phyloP scores from a whole-genome alignment of 2,113 vertebrate genomes.

The Heloderma charlesbogerti region DNA sequence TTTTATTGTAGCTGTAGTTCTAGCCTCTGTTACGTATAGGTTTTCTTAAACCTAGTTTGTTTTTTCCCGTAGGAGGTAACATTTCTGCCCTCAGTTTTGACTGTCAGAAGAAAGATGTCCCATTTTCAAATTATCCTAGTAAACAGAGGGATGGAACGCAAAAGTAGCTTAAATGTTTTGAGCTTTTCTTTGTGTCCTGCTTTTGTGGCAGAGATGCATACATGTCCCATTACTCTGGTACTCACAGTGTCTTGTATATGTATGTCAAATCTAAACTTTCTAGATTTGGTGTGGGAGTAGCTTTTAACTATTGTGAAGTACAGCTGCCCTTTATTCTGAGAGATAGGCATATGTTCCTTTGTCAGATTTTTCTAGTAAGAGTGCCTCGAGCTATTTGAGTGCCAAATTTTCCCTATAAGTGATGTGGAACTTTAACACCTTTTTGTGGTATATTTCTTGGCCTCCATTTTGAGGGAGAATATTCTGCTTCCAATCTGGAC shows the following conservation, averaged over 20 bases:
- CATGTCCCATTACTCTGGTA: too few relatives aligned
- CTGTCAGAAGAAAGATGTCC: background rate
- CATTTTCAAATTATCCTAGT: background rate
- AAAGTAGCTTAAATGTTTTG: background rate
- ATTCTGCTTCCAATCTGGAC: background rate
- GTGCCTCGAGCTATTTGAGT: background rate
- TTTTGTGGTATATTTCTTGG: background rate
- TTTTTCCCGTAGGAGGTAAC: background rate
- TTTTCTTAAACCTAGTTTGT: too few relatives aligned
- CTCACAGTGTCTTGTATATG: too few relatives aligned
- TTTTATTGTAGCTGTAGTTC: too few relatives aligned
- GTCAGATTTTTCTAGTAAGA: background rate
- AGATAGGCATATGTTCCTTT: background rate
- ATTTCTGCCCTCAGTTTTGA: background rate
- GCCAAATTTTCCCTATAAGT: too few relatives aligned
- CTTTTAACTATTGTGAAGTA: background rate
- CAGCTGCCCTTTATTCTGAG: background rate
- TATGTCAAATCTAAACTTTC: too few relatives aligned
- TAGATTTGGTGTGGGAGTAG: too few relatives aligned
- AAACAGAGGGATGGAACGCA: too few relatives aligned
- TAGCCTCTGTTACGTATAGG: too few relatives aligned
- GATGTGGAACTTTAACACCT: too few relatives aligned
- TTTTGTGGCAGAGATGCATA: too few relatives aligned
- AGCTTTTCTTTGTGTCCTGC: background rate
- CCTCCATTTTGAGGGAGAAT: background rate